Conservation (phyloP, 2,888 invertebrate genomes). For the Synergus japonicus region DNA sequence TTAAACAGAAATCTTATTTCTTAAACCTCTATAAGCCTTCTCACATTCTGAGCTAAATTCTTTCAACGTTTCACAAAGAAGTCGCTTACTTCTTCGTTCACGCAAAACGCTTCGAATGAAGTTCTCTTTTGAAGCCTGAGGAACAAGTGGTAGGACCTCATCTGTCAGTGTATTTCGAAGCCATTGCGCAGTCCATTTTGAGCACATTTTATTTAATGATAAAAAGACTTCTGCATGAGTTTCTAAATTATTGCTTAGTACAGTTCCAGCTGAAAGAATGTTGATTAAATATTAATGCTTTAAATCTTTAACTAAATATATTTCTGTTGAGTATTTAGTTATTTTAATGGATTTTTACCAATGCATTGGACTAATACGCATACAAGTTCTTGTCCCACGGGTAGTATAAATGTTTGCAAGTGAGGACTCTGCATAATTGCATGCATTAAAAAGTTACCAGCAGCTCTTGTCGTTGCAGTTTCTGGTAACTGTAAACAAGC, state of each 20-base stretch:
- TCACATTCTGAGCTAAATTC: constrained; percentile 62
- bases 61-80: constrained; percentile 61
- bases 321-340: neutral
- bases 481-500: constrained; percentile 82
- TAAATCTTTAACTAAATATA: neutral
- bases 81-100: constrained; percentile 59
- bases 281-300: constrained; percentile 24
- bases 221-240: constrained; percentile 82
- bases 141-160: constrained; percentile 52
- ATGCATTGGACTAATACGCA: constrained; percentile 80
- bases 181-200: constrained; percentile 81
- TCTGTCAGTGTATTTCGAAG: constrained; percentile 79
- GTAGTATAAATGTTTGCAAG: constrained; percentile 79
- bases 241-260: constrained; percentile 81
- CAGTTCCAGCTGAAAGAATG: constrained; percentile 79
- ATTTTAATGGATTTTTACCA: constrained; percentile 72
- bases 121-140: constrained; percentile 63
- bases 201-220: constrained; percentile 84
- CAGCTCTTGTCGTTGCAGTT: constrained; percentile 80
- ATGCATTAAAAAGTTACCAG: constrained; percentile 81
- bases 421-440: constrained; percentile 80
- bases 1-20: constrained; percentile 23
- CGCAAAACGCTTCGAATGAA: constrained; percentile 63
- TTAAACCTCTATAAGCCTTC: constrained; percentile 43
- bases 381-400: constrained; percentile 81